Conservation (phyloP, 2,113 vertebrate genomes). For the Cephalopterus ornatus region DNA sequence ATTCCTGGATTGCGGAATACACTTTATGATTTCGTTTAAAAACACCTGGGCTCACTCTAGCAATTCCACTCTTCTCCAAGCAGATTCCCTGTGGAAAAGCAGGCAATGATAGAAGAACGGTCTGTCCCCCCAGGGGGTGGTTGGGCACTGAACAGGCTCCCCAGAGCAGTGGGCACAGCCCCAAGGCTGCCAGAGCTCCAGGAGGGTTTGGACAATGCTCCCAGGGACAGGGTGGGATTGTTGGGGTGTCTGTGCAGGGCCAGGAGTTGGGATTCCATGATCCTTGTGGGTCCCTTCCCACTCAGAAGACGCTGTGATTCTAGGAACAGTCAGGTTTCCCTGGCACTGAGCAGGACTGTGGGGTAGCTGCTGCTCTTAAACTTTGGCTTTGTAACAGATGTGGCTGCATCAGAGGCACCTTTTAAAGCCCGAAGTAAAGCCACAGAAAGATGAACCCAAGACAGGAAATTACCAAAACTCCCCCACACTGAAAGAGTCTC, state of each 20-base stretch:
- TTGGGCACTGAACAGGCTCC: background rate
- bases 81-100: background rate
- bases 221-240: background rate
- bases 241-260: background rate
- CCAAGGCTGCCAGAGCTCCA: background rate
- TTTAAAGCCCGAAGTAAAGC: background rate
- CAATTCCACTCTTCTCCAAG: background rate
- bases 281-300: too few relatives aligned
- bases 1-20: background rate
- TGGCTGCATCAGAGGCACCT: background rate
- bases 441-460: background rate
- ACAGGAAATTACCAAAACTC: background rate
- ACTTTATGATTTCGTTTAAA: background rate
- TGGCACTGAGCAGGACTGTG: background rate
- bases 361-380: background rate
- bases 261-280: background rate
- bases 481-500: background rate
- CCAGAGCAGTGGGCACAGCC: background rate
- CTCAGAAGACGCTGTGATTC: background rate
- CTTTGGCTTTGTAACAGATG: background rate
- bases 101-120: background rate
- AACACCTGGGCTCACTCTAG: background rate
- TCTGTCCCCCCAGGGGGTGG: background rate
- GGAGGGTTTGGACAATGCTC: rapidly evolving
- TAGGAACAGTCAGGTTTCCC: background rate